These are phyloP conservation scores for Charina bottae DNA, from an alignment of 2,113 vertebrate species.

Conservation along the genomic window DNA sequence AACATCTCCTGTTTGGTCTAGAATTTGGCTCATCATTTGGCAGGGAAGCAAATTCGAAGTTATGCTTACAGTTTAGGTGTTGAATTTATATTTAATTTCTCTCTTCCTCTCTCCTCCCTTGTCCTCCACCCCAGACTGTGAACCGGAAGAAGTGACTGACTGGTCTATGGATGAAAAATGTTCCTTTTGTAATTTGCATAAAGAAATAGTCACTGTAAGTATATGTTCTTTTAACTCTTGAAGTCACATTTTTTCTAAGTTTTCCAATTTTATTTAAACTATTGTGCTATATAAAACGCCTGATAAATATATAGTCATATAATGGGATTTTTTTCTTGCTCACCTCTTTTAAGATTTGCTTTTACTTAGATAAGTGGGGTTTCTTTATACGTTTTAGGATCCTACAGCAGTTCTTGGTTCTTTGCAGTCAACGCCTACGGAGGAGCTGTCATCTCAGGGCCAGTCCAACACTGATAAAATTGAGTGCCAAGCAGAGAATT, in stretches of 20 bases:
- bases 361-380: slow-evolving; percentile 46
- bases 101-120: slow-evolving; percentile 17
- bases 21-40: neutral
- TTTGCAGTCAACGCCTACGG: slow-evolving; percentile 90
- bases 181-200: slow-evolving; percentile 95
- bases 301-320: slow-evolving; percentile 16
- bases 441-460: slow-evolving; percentile 92
- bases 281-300: neutral
- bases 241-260: neutral
- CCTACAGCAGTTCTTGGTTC: slow-evolving; percentile 82
- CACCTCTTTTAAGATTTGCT: neutral
- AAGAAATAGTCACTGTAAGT: slow-evolving; percentile 95
- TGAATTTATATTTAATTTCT: slow-evolving; percentile 37
- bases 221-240: slow-evolving; percentile 54
- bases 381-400: slow-evolving; percentile 78
- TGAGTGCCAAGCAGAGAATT: slow-evolving; percentile 95
- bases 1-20: neutral
- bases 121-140: slow-evolving; percentile 85
- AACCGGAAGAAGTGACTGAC: slow-evolving; percentile 94
- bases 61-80: neutral
- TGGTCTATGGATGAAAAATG: slow-evolving; percentile 94
- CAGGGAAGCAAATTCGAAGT: slow-evolving; percentile 15
- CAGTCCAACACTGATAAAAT: slow-evolving; percentile 91
- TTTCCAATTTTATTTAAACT: neutral
- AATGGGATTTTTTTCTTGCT: slow-evolving; percentile 4